Base-by-base conservation (phyloP, 2,888 invertebrate genomes). In the Mycalesis mineus region DNA sequence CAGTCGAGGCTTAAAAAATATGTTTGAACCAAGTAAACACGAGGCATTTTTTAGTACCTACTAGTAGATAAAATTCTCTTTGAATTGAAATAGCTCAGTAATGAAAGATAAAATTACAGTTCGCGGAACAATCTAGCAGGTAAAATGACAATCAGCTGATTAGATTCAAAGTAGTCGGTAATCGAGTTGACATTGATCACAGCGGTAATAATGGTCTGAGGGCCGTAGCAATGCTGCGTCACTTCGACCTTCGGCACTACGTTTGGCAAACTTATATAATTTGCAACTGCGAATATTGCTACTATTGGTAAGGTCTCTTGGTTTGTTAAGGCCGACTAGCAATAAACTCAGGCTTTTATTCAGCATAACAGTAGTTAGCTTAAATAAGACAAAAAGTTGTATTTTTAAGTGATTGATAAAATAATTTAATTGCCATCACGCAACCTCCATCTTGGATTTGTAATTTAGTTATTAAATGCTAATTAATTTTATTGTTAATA, bases 201-300 rank as follows among this genome's bases (percentile, higher is more conserved):
- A 11, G 31, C 31, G 13, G 31, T 51, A 22, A 45, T 40, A 36
- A 47, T 42, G 37, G 39, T 33, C 40, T 28, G 15, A 49, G 31
- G 49, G 54, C 11, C 49, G 9, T 1, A 15, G 17, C 47, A 29
- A 15, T 29, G 54, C 31, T 29, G 29, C 28, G 39, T 49, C 47
- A 54, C 55, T 39, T 9, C 55, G 44, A 17, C 65, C 65, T 64
- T 64, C 59, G 36, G 9, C 28, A 44, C 57, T 48, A 8, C 54
- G 47, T 52, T 59, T 41, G 44, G 58, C 57, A 65, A 53, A 61
- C 58, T 59, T 52, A 62, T 50, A 60, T 61, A 60, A 67, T 67
- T 64, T 61, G 52, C 64, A 47, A 45, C 48, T 31, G 54, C 59
- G 11, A 39, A 50, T 45, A 55, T 55, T 45, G 31, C 47, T 14